Base-by-base conservation (phyloP, 2,888 invertebrate species). In the Drosophila siamana region DNA sequence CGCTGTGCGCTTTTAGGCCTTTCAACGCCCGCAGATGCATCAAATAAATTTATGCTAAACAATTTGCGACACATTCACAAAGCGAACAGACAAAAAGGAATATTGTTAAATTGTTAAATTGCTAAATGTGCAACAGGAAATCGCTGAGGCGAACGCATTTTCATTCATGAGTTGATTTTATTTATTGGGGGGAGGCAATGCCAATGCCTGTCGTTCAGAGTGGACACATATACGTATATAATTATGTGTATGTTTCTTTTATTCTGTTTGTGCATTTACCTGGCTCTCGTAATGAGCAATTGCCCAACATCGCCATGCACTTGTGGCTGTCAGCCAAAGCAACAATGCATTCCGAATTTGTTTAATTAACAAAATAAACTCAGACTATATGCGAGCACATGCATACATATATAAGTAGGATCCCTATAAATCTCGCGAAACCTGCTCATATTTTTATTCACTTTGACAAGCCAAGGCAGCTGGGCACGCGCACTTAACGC, bases 321-420 rank as follows among this genome's bases (percentile, higher is more conserved):
- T 87, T 83, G 88, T 79, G 83, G 82, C 83, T 87, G 88, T 87
- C 88, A 81, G 82, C 86, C 88, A 83, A 59, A 76, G 46, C 55
- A 74, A 82, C 85, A 82, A 87, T 87, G 73, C 75, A 69, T 65
- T 67, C 59, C 54, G 57, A 68, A 81, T 87, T 85, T 78, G 68
- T 85, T 82, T 87, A 82, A 82, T 82, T 87, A 87, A 76, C 81
- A 57, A 47, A 65, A 82, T 78, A 56, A 52, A 81, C 61, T 57
- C 61, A 62, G 11, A n/a, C 33, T 33, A n/a, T n/a, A 3, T 3
- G n/a, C n/a, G n/a, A 30, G 9, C 9, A 30, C 11, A 11, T 30
- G 30, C 24, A 24, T 24, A 26, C 26, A 26, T n/a, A n/a, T 33
- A 33, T 33, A 5, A n/a, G 33, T n/a, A 33, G n/a, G 4, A 33